Base-by-base conservation (phyloP, 37 sponge, comb jelly and placozoan species). In the Chondrosia reniformis region DNA sequence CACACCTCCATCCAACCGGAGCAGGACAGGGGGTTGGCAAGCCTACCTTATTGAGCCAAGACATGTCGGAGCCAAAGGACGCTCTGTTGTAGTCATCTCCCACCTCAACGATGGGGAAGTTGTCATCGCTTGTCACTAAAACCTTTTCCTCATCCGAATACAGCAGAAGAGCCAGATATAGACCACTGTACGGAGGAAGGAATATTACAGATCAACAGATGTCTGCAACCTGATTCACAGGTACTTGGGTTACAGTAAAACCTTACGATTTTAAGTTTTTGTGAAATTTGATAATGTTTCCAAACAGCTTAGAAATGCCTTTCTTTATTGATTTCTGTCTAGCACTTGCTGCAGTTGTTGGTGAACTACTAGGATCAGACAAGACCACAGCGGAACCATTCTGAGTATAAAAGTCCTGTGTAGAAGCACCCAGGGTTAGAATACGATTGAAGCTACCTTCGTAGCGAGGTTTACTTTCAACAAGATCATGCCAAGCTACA, bases 41-140 rank as follows among this genome's bases (percentile, higher is more conserved):
- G 22, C 67, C 28, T 31, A 81, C 85, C 82, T 87, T 91, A n/a
- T 80, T 81, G 21, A 91, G 78, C 92, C 92, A 91, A 22, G 80
- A 77, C 40, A 91, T 86, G 79, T 91, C 92, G 24, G 63, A 28
- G 34, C 88, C 88, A 12, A 87, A 67, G 24, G 85, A 55, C 30
- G 45, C 75, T 34, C 80, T 42, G 52, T 67, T 49, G 75, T 74
- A 81, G 24, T 84, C 75, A 27, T 91, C 92, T 4, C 80, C 83
- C 24, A 91, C 85, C 39, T 91, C 92, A n/a, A 91, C 67, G 22
- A 87, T 78, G 0, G 92, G 92, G 28, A 91, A 3, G 46, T 91
- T 62, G 39, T 91, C 92, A 49, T 91, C 92, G 4, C 77, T 61
- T 17, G 88, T 87, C 33, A 80, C 77, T n/a, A 91, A 79, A 1